These are phyloP conservation scores for Tenebrosternarchus preto DNA, from an alignment of 2,113 vertebrate genomes.

Conservation along the genomic window DNA sequence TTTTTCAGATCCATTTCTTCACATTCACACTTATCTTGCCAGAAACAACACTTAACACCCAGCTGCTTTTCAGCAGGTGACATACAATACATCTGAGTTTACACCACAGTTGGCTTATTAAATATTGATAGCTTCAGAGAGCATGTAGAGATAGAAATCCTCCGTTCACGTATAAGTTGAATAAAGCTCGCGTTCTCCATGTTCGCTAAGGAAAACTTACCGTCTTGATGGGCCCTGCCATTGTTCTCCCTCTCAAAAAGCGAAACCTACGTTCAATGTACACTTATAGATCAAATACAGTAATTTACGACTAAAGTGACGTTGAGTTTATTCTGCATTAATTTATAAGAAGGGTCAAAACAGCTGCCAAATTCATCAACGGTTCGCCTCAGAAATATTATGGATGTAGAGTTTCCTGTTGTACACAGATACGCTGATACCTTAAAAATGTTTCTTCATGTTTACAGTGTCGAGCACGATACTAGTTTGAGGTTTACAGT, in stretches of 20 bases:
- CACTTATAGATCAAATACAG: too few relatives aligned
- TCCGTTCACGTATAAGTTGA: not conserved
- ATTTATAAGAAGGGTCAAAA: not conserved
- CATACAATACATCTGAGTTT: conserved; percentile 50
- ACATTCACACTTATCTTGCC: not conserved
- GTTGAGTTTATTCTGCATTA: too few relatives aligned
- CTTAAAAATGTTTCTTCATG: not conserved
- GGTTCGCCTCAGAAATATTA: not conserved
- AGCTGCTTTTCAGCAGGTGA: conserved; percentile 41
- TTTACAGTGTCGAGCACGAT: not conserved
- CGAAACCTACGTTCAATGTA: too few relatives aligned
- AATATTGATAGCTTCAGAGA: conserved; percentile 58
- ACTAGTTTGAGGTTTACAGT: not conserved
- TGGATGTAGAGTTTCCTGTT: not conserved
- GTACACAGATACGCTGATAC: not conserved
- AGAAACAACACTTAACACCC: not conserved
- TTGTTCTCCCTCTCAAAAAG: too few relatives aligned
- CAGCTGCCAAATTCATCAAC: too few relatives aligned
- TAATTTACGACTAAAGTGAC: too few relatives aligned
- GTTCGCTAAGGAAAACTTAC: not conserved
- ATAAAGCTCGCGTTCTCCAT: not conserved
- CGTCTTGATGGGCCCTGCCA: too few relatives aligned
- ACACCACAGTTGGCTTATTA: conserved; percentile 57
- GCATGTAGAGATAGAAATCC: conserved; percentile 10
- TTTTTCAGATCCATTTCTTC: conserved; percentile 29